Percentiles rank a stretch among this genome's conserved stretches.
These are phyloP conservation scores for Solenodon paradoxus DNA, from an alignment of 2,113 vertebrate species.

Conservation along the genomic window DNA sequence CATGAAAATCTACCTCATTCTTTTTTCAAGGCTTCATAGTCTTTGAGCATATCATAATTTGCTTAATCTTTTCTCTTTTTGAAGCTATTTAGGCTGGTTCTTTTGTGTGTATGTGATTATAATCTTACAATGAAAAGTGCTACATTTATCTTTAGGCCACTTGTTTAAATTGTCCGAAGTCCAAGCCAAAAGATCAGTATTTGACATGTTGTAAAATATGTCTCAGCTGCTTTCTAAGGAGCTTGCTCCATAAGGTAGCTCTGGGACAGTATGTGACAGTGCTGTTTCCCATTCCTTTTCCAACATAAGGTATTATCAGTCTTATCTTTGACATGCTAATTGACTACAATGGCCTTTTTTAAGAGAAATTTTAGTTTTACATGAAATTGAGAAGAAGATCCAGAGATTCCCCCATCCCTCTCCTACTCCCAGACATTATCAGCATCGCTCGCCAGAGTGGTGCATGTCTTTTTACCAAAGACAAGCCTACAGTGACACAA, in stretches of 20 bases:
- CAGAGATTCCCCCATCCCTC: background rate
- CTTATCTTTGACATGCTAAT: background rate
- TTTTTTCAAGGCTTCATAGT: background rate
- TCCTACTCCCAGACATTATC: background rate
- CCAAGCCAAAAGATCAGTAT: background rate
- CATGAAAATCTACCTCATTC: background rate
- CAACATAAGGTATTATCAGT: background rate
- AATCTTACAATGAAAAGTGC: background rate
- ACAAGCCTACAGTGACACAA: background rate
- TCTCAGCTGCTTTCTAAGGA: background rate
- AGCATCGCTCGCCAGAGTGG: background rate
- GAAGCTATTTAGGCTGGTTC: background rate
- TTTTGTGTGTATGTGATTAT: background rate
- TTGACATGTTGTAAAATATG: background rate
- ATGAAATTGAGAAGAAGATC: background rate
- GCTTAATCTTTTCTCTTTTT: background rate
- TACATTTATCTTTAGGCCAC: background rate
- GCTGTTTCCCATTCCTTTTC: background rate
- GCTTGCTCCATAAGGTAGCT: background rate
- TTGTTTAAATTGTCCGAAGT: background rate
- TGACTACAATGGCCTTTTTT: background rate
- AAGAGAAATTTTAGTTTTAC: background rate
- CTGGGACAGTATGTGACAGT: background rate
- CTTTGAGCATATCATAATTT: background rate
- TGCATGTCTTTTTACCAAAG: background rate